Percentiles rank a stretch among this genome's conserved stretches.
Conservation (phyloP, 2,113 vertebrate genomes). For the Cyprinodon variegatus region DNA sequence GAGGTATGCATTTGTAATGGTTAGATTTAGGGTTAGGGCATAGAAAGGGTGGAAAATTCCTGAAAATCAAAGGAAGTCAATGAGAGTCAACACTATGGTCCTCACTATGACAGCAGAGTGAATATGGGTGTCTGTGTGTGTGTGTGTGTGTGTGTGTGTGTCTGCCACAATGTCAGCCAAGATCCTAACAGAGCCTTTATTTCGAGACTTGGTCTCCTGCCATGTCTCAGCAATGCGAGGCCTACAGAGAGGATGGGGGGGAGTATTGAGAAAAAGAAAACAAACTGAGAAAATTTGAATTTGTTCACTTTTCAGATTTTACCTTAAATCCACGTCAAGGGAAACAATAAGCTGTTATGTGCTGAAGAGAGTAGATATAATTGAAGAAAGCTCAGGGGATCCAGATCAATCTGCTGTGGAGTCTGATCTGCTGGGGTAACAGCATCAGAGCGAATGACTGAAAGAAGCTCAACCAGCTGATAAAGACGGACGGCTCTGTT, state of each 20-base stretch:
- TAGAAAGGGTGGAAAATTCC: no score
- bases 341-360: not conserved
- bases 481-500: no score
- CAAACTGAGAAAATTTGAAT: slow-evolving; percentile 6
- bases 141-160: slow-evolving; percentile 47
- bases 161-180: slow-evolving; percentile 80
- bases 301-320: slow-evolving; percentile 14
- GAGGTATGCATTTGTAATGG: no score
- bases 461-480: no score
- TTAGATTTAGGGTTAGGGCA: no score
- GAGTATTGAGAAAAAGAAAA: slow-evolving; percentile 23
- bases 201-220: slow-evolving; percentile 72
- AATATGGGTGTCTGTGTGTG: slow-evolving; percentile 33
- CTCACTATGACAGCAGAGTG: no score
- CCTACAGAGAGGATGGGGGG: slow-evolving; percentile 43
- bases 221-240: slow-evolving; percentile 58
- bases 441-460: no score
- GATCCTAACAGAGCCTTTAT: slow-evolving; percentile 79
- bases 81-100: no score
- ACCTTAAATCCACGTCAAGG: not conserved
- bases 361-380: not conserved
- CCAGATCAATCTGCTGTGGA: not conserved
- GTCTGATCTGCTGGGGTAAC: no score
- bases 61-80: no score
- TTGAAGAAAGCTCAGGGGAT: not conserved